phyloP scores from a whole-genome alignment of 2,888 invertebrate species.

The Lochmaea crataegi region DNA sequence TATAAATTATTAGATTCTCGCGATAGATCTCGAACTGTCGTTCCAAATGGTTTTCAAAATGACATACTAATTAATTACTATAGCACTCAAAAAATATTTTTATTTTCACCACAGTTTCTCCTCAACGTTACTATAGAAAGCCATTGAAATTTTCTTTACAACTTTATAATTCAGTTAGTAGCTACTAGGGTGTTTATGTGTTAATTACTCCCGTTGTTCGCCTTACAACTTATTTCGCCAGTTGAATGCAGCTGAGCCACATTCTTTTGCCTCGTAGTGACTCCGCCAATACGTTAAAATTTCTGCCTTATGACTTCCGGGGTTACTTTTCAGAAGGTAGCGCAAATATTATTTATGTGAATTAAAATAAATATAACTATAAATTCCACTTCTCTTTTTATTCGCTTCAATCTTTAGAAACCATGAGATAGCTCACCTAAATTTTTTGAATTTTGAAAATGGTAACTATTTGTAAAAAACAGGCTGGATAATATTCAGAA shows the following conservation, averaged over 20 bases:
- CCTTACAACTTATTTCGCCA: slow-evolving; percentile 38
- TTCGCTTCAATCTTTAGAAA: too few species aligned
- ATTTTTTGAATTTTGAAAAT: too few species aligned
- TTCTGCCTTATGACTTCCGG: slow-evolving; percentile 18
- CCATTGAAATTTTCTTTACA: background rate
- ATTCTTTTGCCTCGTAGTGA: slow-evolving; percentile 28
- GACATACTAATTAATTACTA: background rate
- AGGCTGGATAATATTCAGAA: too few species aligned
- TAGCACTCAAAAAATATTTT: background rate
- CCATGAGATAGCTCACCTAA: too few species aligned
- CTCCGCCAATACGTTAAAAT: slow-evolving; percentile 29
- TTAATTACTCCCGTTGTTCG: slow-evolving; percentile 42
- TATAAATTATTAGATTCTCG: too few species aligned
- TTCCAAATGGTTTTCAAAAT: too few species aligned
- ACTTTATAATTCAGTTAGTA: slow-evolving; percentile 2
- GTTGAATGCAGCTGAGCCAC: slow-evolving; percentile 46
- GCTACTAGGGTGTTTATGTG: slow-evolving; percentile 24
- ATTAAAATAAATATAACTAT: too few species aligned
- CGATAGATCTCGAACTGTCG: too few species aligned
- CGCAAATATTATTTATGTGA: background rate
- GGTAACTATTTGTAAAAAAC: too few species aligned
- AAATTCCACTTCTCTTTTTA: too few species aligned
- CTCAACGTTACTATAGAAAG: background rate
- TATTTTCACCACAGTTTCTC: background rate
- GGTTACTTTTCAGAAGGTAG: background rate